Evolutionary conservation across 2,888 invertebrate species (phyloP).

Genomic region (Sphaerophoria rueppellii): DNA sequence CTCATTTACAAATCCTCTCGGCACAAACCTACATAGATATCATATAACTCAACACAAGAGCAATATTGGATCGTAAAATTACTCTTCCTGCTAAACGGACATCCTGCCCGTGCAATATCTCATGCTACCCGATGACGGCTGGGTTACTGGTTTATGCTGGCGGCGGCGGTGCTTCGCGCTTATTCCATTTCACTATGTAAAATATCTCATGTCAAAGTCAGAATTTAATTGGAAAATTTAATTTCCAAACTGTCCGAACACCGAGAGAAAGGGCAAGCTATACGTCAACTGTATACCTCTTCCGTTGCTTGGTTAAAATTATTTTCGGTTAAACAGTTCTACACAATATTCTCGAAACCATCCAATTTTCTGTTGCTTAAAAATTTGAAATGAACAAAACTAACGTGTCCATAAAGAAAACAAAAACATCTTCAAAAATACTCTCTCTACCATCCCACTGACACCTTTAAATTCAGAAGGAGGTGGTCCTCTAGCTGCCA

Average conservation of each 20-base stretch:
- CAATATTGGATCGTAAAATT: too few species aligned
- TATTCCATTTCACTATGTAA: slow-evolving; percentile 3
- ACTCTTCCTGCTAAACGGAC: too few species aligned
- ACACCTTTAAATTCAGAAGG: too few species aligned
- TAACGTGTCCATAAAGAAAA: slow-evolving; percentile 25
- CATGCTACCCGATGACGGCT: too few species aligned
- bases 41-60: too few species aligned
- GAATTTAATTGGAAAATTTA: slow-evolving; percentile 65
- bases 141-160: not conserved
- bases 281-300: not conserved
- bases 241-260: slow-evolving; percentile 12
- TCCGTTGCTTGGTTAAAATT: slow-evolving; percentile 37
- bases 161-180: too few species aligned
- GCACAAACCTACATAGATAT: too few species aligned
- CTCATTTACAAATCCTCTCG: too few species aligned
- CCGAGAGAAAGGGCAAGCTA: not conserved
- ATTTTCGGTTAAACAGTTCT: slow-evolving; percentile 47
- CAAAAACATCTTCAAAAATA: not conserved
- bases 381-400: slow-evolving; percentile 34
- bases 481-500: slow-evolving; percentile 35
- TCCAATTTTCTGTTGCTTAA: slow-evolving; percentile 22
- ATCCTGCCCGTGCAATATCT: too few species aligned
- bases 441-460: not conserved
- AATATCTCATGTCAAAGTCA: slow-evolving; percentile 50
- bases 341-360: slow-evolving; percentile 33